Conservation (phyloP, 30 jellyfish, hydroid and myxozoan species). For the Rhopilema esculentum region DNA sequence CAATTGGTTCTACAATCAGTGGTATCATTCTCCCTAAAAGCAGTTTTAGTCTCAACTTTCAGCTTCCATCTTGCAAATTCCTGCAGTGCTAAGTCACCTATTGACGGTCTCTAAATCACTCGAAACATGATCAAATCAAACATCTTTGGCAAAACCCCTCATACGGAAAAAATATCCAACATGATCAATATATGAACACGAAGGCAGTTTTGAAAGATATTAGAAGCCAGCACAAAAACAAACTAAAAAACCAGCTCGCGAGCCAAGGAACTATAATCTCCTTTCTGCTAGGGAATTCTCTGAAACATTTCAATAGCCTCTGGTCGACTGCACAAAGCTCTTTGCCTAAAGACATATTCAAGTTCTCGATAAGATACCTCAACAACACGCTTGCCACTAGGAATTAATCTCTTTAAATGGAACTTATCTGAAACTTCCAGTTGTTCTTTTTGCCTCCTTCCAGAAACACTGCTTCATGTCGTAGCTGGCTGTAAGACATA, state of each 20-base stretch:
- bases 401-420: too few relatives aligned
- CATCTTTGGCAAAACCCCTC: background rate
- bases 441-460: background rate
- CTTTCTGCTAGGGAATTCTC: background rate
- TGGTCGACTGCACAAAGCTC: too few relatives aligned
- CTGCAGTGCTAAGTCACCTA: background rate
- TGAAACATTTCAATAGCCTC: background rate
- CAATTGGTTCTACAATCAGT: background rate
- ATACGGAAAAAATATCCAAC: background rate
- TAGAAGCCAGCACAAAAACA: background rate
- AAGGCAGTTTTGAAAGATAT: background rate
- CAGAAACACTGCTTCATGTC: conserved; percentile 2
- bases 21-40: background rate
- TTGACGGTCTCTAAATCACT: background rate
- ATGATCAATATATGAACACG: background rate
- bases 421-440: too few relatives aligned
- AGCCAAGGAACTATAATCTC: background rate
- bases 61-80: background rate
- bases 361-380: too few relatives aligned
- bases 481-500: conserved; percentile 11
- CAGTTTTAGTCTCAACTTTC: background rate
- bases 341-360: too few relatives aligned
- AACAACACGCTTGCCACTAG: too few relatives aligned
- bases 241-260: background rate
- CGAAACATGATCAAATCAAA: background rate